These are phyloP conservation scores for Andrena bicolor DNA, from an alignment of 2,888 invertebrate genomes.

Conservation along the genomic window DNA sequence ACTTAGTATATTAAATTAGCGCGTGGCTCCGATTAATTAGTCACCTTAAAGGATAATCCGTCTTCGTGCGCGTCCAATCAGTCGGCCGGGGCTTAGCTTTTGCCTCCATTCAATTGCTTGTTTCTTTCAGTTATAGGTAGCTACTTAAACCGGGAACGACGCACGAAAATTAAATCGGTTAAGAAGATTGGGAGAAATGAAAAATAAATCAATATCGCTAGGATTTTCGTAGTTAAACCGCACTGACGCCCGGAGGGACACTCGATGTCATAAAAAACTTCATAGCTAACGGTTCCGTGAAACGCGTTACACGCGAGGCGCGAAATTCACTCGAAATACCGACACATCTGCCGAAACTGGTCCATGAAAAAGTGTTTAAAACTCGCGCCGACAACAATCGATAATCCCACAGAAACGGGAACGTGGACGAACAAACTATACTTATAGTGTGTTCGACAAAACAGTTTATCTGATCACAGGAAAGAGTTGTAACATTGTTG, in stretches of 20 bases:
- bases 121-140: background rate
- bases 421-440: no score
- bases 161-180: no score
- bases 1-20: constrained; percentile 76
- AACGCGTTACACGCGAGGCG: background rate
- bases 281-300: background rate
- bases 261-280: background rate
- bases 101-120: constrained; percentile 14
- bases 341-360: background rate
- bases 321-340: background rate
- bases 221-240: background rate
- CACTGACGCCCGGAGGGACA: background rate
- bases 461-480: no score
- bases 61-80: constrained; percentile 58
- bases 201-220: background rate
- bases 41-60: constrained; percentile 73
- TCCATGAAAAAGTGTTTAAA: constrained; percentile 6
- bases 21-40: constrained; percentile 75
- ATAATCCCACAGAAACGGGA: background rate
- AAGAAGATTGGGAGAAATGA: background rate
- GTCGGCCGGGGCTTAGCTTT: background rate
- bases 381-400: background rate
- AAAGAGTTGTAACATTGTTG: no score
- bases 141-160: no score
- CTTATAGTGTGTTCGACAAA: no score